phyloP scores from a whole-genome alignment of 2,888 invertebrate species.

The Sarcophaga carnaria region DNA sequence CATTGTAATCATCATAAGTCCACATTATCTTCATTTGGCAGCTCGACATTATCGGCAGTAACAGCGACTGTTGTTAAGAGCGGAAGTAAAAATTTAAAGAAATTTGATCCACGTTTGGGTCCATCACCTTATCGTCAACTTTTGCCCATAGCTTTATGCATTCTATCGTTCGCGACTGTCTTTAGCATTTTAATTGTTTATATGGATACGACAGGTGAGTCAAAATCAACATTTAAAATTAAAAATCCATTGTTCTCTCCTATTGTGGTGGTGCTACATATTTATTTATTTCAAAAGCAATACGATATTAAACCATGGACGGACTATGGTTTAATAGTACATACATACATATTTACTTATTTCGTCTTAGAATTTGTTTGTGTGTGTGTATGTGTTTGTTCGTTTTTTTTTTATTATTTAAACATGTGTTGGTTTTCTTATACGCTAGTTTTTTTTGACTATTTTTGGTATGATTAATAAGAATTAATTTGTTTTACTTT shows the following conservation, averaged over 20 bases:
- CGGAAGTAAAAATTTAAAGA: slow-evolving; percentile 79
- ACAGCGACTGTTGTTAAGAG: slow-evolving; percentile 26
- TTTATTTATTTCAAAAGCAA: too few species aligned
- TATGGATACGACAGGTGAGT: slow-evolving; percentile 90
- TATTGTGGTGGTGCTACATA: too few species aligned
- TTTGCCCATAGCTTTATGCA: slow-evolving; percentile 88
- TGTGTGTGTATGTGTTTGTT: not conserved
- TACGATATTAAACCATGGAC: too few species aligned
- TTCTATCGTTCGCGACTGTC: slow-evolving; percentile 90
- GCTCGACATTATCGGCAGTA: not conserved
- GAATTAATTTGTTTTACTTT: slow-evolving; percentile 15
- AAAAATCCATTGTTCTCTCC: too few species aligned
- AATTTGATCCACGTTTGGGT: slow-evolving; percentile 80
- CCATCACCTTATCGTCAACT: slow-evolving; percentile 82
- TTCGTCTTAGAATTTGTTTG: not conserved
- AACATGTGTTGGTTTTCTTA: slow-evolving; percentile 21
- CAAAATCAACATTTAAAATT: not conserved
- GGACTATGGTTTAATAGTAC: too few species aligned
- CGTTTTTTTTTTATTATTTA: slow-evolving; percentile 9
- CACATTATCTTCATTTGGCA: slow-evolving; percentile 59
- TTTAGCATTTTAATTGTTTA: slow-evolving; percentile 90
- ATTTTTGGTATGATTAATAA: slow-evolving; percentile 32
- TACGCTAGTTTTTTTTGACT: not conserved
- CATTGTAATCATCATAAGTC: slow-evolving; percentile 70
- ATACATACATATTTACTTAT: slow-evolving; percentile 21